phyloP scores from a whole-genome alignment of 37 sponge, comb jelly and placozoan genomes.

The Oscarella lobularis region DNA sequence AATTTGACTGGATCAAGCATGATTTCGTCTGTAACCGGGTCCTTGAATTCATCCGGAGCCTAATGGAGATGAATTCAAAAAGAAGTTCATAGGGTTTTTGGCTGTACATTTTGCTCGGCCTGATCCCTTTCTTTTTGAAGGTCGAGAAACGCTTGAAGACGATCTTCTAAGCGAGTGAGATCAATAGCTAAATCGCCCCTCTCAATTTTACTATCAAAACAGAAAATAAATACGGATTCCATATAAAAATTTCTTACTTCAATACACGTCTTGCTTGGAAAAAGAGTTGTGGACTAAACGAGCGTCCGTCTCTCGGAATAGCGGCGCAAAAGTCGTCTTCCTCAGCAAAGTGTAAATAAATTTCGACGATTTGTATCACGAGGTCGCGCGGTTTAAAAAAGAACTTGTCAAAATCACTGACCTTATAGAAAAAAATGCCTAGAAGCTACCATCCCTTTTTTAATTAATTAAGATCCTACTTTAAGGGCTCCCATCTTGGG shows the following conservation, averaged over 20 bases:
- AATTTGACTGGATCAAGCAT: conserved; percentile 88
- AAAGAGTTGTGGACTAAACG: conserved; percentile 71
- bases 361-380: conserved; percentile 33
- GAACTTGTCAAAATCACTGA: conserved; percentile 49
- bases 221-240: too few species aligned
- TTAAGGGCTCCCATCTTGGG: conserved; percentile 66
- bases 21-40: conserved; percentile 69
- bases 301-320: conserved; percentile 70
- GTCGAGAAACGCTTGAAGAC: too few species aligned
- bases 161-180: too few species aligned
- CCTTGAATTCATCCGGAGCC: conserved; percentile 90
- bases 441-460: too few species aligned
- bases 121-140: too few species aligned
- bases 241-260: conserved; percentile 33
- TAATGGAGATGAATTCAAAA: not conserved
- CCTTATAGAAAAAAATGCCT: conserved; percentile 37
- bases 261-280: conserved; percentile 34
- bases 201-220: too few species aligned
- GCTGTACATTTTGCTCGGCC: too few species aligned
- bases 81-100: too few species aligned
- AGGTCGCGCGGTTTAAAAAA: conserved; percentile 71
- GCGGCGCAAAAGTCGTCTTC: conserved; percentile 62
- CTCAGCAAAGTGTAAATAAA: conserved; percentile 68
- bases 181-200: too few species aligned
- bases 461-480: conserved; percentile 23